Evolutionary conservation across 2,888 invertebrate genomes (phyloP).

Genomic region (Acrobasis suavella): DNA sequence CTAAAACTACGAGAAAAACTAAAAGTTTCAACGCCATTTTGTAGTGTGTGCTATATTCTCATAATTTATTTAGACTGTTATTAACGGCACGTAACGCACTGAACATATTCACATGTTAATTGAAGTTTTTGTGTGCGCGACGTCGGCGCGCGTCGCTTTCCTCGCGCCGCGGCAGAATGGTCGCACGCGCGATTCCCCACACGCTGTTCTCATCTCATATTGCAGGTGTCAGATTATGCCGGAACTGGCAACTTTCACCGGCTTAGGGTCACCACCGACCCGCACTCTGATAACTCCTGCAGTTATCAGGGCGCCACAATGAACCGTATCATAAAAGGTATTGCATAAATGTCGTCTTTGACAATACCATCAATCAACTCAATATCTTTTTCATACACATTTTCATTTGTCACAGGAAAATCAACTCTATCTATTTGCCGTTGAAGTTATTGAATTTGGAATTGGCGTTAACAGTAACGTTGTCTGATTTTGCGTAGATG

Average conservation of each 20-base stretch:
- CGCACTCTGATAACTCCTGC: constrained; percentile 55
- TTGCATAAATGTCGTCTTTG: constrained; percentile 40
- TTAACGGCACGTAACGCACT: constrained; percentile 31
- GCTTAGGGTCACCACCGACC: constrained; percentile 53
- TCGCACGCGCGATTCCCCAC: constrained; percentile 38
- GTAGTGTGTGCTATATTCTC: constrained; percentile 17
- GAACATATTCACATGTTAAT: constrained; percentile 34
- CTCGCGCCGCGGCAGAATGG: constrained; percentile 61
- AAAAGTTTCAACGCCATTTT: constrained; percentile 53
- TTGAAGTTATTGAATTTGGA: neutral
- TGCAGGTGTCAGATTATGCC: constrained; percentile 72
- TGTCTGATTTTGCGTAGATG: constrained; percentile 23
- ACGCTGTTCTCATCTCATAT: constrained; percentile 59
- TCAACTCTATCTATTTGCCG: constrained; percentile 21
- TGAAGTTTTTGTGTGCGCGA: constrained; percentile 38
- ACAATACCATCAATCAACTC: constrained; percentile 22
- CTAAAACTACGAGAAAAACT: constrained; percentile 44
- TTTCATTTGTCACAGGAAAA: constrained; percentile 16
- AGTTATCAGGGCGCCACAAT: constrained; percentile 43
- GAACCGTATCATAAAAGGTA: constrained; percentile 34
- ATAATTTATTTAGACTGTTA: constrained; percentile 18
- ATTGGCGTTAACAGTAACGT: neutral
- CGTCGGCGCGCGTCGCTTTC: constrained; percentile 61
- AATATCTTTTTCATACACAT: constrained; percentile 20
- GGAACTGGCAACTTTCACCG: constrained; percentile 76